phyloP scores from a whole-genome alignment of 2,113 vertebrate genomes.

The Saimiri boliviensis region DNA sequence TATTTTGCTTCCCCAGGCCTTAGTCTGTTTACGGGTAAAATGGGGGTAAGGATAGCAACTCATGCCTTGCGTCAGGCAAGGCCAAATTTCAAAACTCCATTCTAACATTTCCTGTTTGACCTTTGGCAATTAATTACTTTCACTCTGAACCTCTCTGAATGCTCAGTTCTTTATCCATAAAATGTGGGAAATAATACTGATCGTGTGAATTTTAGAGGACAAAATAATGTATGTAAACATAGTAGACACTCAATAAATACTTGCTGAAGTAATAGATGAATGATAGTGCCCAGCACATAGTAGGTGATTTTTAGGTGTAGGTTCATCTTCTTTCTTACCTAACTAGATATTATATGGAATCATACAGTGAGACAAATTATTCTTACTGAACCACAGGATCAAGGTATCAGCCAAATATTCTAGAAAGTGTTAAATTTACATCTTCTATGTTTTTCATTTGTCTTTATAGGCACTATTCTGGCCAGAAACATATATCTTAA shows the following conservation, averaged over 20 bases:
- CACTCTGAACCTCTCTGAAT: not conserved
- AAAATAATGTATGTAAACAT: not conserved
- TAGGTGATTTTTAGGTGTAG: slow-evolving; percentile 12
- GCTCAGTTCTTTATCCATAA: not conserved
- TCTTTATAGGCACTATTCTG: not conserved
- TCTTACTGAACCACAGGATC: not conserved
- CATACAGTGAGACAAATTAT: not conserved
- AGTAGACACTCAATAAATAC: not conserved
- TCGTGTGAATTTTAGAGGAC: not conserved
- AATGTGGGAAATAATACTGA: slow-evolving; percentile 8
- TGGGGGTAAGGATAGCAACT: not conserved
- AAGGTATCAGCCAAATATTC: not conserved
- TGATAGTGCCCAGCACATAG: not conserved
- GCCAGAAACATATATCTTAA: not conserved
- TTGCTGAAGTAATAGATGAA: not conserved
- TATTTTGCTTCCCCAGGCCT: not conserved
- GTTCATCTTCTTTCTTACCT: not conserved
- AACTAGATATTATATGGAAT: not conserved
- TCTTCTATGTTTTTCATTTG: not conserved
- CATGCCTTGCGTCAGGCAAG: not conserved
- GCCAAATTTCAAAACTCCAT: slow-evolving; percentile 4
- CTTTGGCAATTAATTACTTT: not conserved
- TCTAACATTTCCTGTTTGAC: slow-evolving; percentile 17
- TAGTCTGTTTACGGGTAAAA: slow-evolving; percentile 10
- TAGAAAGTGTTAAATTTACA: not conserved